phyloP scores from a whole-genome alignment of 2,797 vertebrate genomes.

The Megalops cyprinoides region DNA sequence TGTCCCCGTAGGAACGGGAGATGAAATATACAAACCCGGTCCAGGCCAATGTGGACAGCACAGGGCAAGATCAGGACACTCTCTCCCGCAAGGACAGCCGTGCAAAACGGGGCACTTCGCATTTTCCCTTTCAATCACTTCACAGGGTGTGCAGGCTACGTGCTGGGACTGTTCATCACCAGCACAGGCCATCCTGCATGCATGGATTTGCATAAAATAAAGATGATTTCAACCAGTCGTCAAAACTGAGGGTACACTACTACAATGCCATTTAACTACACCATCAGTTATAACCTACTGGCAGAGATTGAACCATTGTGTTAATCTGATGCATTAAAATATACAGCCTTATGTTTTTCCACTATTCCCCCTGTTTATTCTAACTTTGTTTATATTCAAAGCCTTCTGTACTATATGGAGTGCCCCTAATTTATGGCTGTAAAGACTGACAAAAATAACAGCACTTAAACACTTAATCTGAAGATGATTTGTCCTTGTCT shows the following conservation, averaged over 20 bases:
- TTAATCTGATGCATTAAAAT: neutral
- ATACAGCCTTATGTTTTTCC: neutral
- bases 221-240: neutral
- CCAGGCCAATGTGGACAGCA: conserved; percentile 3
- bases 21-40: conserved; percentile 15
- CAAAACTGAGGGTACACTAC: neutral
- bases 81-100: neutral
- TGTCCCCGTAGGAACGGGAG: conserved; percentile 7
- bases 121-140: conserved; percentile 25
- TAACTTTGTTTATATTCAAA: neutral
- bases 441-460: conserved; percentile 25
- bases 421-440: conserved; percentile 1
- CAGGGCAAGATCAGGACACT: conserved; percentile 27
- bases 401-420: neutral
- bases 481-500: conserved; percentile 21
- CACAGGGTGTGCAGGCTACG: neutral
- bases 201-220: conserved; percentile 12
- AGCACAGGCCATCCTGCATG: neutral
- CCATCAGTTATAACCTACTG: neutral
- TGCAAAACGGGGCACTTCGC: neutral
- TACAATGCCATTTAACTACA: neutral
- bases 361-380: neutral
- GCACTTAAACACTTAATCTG: conserved; percentile 20
- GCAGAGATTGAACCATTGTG: neutral
- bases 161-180: neutral